Conservation (phyloP, 1,140 invertebrate genomes). For the Cecropterus lyciades region DNA sequence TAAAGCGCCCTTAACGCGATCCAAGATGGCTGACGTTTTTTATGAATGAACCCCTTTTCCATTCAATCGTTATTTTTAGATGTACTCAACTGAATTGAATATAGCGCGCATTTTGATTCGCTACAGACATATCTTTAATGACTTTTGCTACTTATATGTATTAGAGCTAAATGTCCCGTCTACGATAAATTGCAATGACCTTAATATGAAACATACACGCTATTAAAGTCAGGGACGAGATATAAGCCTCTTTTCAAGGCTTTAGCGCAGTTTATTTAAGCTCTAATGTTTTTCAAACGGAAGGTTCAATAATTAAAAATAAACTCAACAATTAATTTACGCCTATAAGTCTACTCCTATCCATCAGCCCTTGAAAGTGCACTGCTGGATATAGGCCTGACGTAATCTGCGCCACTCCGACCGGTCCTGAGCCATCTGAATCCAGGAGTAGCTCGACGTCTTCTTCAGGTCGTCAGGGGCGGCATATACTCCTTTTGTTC, state of each 20-base stretch:
- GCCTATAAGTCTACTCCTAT: too few species aligned
- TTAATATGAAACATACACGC: constrained; percentile 9
- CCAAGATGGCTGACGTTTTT: constrained; percentile 66
- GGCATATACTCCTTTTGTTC: too few species aligned
- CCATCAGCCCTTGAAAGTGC: too few species aligned
- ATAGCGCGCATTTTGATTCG: constrained; percentile 25
- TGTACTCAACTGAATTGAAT: constrained; percentile 39
- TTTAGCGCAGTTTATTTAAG: background rate
- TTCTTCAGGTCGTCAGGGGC: too few species aligned
- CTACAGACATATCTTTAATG: constrained; percentile 15
- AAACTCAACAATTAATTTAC: too few species aligned
- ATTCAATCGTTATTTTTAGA: constrained; percentile 70
- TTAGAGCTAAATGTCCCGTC: constrained; percentile 11
- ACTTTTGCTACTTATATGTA: constrained; percentile 11
- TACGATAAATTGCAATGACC: constrained; percentile 13
- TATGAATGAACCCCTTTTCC: constrained; percentile 71
- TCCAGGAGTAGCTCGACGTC: too few species aligned
- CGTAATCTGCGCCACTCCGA: too few species aligned
- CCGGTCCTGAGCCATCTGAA: too few species aligned
- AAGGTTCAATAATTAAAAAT: too few species aligned
- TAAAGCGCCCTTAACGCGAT: constrained; percentile 41
- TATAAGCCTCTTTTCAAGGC: background rate
- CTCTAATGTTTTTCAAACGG: too few species aligned
- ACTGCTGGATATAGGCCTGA: too few species aligned
- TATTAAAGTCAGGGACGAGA: constrained; percentile 8